A percentile compares a stretch with the other conserved stretches of the same genome.
Conservation (phyloP, 2,888 invertebrate species). For the Ornithoptera priamus region DNA sequence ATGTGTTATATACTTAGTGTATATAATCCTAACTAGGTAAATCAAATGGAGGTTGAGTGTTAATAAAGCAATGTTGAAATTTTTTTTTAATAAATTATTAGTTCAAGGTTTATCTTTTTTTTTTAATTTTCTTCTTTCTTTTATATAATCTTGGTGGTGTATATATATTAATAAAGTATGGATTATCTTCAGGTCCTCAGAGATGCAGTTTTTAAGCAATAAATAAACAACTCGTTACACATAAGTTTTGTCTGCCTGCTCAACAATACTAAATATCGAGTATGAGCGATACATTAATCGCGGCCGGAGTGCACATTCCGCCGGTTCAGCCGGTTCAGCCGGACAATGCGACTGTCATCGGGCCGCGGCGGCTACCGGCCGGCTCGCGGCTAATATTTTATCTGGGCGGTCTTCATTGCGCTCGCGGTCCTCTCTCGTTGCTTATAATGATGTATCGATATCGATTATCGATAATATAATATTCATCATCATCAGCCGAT, state of each 20-base stretch:
- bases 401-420: conserved; percentile 77
- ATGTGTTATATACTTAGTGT: too few species aligned
- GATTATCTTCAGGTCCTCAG: too few species aligned
- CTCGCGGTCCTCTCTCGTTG: conserved; percentile 52
- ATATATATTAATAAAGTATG: too few species aligned
- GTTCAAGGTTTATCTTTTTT: too few species aligned
- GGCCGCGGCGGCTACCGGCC: conserved; percentile 64
- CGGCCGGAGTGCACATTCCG: conserved; percentile 24
- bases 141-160: too few species aligned
- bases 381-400: conserved; percentile 73
- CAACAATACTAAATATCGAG: not conserved
- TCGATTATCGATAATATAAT: conserved; percentile 34
- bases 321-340: conserved; percentile 34
- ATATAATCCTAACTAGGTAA: too few species aligned
- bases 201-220: not conserved
- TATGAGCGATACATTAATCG: conserved; percentile 5
- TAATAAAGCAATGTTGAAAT: too few species aligned
- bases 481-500: too few species aligned
- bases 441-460: conserved; percentile 37
- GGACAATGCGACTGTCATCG: conserved; percentile 68
- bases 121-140: too few species aligned
- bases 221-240: not conserved
- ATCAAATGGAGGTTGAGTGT: too few species aligned
- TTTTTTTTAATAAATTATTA: too few species aligned
- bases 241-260: not conserved